Conservation (phyloP, 2,888 invertebrate species). For the Syritta pipiens region DNA sequence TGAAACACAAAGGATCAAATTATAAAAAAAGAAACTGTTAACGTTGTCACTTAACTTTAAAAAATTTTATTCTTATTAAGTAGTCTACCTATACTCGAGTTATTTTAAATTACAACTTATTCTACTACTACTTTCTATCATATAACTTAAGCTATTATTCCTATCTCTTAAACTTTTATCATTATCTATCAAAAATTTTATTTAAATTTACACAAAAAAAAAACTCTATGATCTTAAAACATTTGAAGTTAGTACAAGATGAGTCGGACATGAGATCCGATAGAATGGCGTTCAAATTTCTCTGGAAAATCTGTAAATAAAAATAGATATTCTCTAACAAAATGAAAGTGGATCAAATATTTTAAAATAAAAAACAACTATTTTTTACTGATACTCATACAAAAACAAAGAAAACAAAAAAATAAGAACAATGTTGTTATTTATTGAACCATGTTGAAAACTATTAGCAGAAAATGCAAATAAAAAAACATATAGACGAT, state of each 20-base stretch:
- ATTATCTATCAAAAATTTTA: background rate
- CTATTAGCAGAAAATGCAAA: constrained; percentile 1
- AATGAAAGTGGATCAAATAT: constrained; percentile 57
- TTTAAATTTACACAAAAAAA: background rate
- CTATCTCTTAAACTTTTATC: background rate
- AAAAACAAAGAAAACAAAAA: background rate
- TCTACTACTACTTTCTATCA: background rate
- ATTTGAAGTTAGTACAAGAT: background rate
- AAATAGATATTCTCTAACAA: constrained; percentile 15
- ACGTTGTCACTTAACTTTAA: constrained; percentile 8
- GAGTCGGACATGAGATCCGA: background rate
- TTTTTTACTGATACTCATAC: constrained; percentile 50
- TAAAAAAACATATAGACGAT: background rate
- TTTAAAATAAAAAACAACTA: constrained; percentile 31
- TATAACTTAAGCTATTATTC: background rate
- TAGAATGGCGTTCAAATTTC: constrained; percentile 30
- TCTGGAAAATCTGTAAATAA: background rate
- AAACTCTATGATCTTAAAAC: too few species aligned
- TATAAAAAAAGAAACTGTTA: constrained; percentile 20
- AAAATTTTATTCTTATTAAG: constrained; percentile 16
- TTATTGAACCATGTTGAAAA: constrained; percentile 14
- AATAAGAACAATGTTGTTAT: constrained; percentile 17
- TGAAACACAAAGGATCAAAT: constrained; percentile 31
- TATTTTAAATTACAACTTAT: background rate
- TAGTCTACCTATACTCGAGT: background rate